These are phyloP conservation scores for Lycorma delicatula DNA, from an alignment of 1,140 invertebrate genomes.

Conservation along the genomic window DNA sequence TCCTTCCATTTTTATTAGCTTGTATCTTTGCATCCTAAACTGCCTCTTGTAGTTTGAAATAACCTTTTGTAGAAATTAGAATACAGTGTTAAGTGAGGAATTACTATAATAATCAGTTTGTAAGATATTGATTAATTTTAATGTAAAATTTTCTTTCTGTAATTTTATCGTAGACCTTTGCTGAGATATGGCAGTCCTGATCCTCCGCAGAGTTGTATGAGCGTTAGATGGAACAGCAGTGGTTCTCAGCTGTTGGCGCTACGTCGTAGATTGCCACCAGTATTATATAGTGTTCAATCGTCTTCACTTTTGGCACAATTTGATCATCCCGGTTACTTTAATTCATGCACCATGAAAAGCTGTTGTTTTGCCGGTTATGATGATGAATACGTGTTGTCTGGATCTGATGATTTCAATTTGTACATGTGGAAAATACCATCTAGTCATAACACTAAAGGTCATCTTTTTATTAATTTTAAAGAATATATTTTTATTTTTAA, in stretches of 20 bases:
- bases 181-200: conserved; percentile 35
- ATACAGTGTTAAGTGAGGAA: too few relatives aligned
- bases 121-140: too few relatives aligned
- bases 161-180: conserved; percentile 40
- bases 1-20: too few relatives aligned
- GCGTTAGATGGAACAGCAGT: conserved; percentile 73
- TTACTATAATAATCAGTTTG: too few relatives aligned
- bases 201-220: conserved; percentile 75
- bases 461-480: conserved; percentile 13
- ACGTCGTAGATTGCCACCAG: conserved; percentile 70
- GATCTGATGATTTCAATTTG: conserved; percentile 90
- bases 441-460: conserved; percentile 38
- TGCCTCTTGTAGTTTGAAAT: too few relatives aligned
- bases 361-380: conserved; percentile 86
- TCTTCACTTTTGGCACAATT: conserved; percentile 69
- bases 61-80: too few relatives aligned
- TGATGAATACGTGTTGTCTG: conserved; percentile 83
- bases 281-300: conserved; percentile 64
- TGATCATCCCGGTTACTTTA: conserved; percentile 86
- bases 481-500: not conserved
- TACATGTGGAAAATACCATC: conserved; percentile 88
- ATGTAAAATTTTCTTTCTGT: too few relatives aligned
- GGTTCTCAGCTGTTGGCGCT: conserved; percentile 76
- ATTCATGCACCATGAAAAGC: conserved; percentile 95
- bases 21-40: too few relatives aligned